A percentile compares a stretch with the other conserved stretches of the same genome.
These are phyloP conservation scores for Athalia rosae DNA, from an alignment of 2,888 invertebrate genomes.

Conservation along the genomic window DNA sequence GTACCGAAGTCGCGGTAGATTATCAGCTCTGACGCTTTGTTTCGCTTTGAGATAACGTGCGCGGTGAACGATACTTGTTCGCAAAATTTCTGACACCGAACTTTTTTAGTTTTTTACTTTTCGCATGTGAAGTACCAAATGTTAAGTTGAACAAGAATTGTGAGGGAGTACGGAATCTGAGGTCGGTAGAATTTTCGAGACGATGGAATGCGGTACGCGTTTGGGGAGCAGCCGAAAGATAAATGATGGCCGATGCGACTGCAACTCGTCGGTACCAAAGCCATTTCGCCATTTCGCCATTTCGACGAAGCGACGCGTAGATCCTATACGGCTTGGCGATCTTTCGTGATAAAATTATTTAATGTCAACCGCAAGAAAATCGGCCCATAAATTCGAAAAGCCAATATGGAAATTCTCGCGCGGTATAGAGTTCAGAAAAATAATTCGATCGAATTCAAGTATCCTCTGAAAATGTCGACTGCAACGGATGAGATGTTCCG, in stretches of 20 bases:
- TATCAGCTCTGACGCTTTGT: background rate
- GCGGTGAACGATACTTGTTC: background rate
- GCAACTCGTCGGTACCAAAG: constrained; percentile 17
- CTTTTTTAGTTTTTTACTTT: background rate
- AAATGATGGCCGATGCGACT: constrained; percentile 38
- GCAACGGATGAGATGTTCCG: background rate
- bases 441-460: constrained; percentile 8
- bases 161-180: constrained; percentile 9
- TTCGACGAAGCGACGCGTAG: constrained; percentile 34
- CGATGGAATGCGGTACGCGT: constrained; percentile 2
- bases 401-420: constrained; percentile 10
- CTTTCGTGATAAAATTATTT: constrained; percentile 35
- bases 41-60: constrained; percentile 12
- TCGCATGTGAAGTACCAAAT: constrained; percentile 5
- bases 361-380: constrained; percentile 20
- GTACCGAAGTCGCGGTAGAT: constrained; percentile 7
- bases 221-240: constrained; percentile 21
- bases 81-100: background rate
- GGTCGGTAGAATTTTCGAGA: constrained; percentile 32
- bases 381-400: background rate
- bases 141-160: constrained; percentile 34
- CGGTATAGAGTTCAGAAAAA: background rate
- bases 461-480: no score
- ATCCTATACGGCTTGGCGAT: constrained; percentile 8
- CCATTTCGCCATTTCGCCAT: constrained; percentile 38